Conservation (phyloP, 2,113 vertebrate species). For the Ictalurus punctatus region DNA sequence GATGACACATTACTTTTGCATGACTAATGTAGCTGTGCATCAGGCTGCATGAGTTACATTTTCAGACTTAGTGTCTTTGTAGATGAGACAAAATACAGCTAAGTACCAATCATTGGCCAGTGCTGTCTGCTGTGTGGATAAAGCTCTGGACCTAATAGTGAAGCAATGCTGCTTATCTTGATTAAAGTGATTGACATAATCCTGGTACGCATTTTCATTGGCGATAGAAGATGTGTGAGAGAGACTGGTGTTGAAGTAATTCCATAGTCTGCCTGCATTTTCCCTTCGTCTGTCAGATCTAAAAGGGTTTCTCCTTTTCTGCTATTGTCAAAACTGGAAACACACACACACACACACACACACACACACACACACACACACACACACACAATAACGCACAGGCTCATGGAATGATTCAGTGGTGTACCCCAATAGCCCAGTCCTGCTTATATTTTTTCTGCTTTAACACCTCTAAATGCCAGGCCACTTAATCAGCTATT, state of each 20-base stretch:
- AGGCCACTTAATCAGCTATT: background rate
- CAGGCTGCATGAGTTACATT: conserved; percentile 20
- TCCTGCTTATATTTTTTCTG: background rate
- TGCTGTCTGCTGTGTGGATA: conserved; percentile 2
- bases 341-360: background rate
- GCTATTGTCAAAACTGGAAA: background rate
- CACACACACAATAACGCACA: background rate
- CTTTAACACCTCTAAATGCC: background rate
- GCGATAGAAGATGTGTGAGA: background rate
- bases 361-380: background rate
- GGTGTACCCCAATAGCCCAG: background rate
- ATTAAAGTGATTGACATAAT: conserved; percentile 30
- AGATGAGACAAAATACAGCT: conserved; percentile 10
- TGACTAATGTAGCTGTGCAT: conserved; percentile 25
- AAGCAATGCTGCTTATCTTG: conserved; percentile 22
- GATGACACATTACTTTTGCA: conserved; percentile 17
- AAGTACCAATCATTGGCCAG: background rate
- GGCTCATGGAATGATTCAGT: background rate
- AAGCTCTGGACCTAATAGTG: background rate
- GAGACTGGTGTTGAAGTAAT: conserved; percentile 16
- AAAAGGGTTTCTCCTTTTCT: background rate
- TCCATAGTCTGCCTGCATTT: conserved; percentile 24
- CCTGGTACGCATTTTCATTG: conserved; percentile 17
- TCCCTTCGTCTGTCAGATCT: conserved; percentile 30
- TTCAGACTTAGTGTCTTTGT: background rate